Conservation (phyloP, 1,140 invertebrate genomes). For the Caenorhabditis briggsae region DNA sequence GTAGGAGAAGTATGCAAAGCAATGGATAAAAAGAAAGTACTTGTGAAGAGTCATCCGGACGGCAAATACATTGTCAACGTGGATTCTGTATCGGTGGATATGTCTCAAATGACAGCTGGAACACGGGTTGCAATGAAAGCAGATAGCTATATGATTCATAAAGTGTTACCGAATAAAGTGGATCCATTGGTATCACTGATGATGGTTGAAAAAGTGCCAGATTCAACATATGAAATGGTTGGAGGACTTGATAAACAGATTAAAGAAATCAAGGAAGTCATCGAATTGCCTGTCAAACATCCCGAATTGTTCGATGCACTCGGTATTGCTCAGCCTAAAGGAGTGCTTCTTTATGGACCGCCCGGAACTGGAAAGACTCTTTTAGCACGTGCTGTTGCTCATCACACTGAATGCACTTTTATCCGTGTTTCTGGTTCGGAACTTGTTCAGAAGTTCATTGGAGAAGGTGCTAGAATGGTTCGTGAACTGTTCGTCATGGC, state of each 20-base stretch:
- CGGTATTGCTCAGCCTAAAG: slow-evolving; percentile 99
- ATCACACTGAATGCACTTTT: slow-evolving; percentile 99
- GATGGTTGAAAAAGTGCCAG: slow-evolving; percentile 98
- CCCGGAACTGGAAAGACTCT: slow-evolving; percentile 96
- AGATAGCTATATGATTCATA: slow-evolving; percentile 98
- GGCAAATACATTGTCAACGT: slow-evolving; percentile 99
- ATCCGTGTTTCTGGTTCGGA: slow-evolving; percentile 98
- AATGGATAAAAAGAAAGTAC: slow-evolving; percentile 99
- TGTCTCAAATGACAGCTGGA: slow-evolving; percentile 96
- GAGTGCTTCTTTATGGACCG: slow-evolving; percentile 96
- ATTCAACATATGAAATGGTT: slow-evolving; percentile 99
- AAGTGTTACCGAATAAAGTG: slow-evolving; percentile 97
- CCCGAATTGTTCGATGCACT: slow-evolving; percentile 98
- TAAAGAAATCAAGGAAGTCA: slow-evolving; percentile 99
- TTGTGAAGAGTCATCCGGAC: slow-evolving; percentile 98
- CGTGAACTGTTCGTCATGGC: slow-evolving; percentile 99
- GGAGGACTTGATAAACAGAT: slow-evolving; percentile 99
- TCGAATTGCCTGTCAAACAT: slow-evolving; percentile 99
- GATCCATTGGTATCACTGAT: slow-evolving; percentile 98
- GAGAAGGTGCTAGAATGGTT: slow-evolving; percentile 96
- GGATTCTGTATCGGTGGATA: slow-evolving; percentile 96
- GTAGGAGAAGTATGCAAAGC: slow-evolving; percentile 99
- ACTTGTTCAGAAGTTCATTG: slow-evolving; percentile 99
- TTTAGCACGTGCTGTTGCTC: slow-evolving; percentile 95
- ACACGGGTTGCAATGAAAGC: slow-evolving; percentile 96